phyloP scores from a whole-genome alignment of 2,888 invertebrate genomes.

The Tipula lateralis region DNA sequence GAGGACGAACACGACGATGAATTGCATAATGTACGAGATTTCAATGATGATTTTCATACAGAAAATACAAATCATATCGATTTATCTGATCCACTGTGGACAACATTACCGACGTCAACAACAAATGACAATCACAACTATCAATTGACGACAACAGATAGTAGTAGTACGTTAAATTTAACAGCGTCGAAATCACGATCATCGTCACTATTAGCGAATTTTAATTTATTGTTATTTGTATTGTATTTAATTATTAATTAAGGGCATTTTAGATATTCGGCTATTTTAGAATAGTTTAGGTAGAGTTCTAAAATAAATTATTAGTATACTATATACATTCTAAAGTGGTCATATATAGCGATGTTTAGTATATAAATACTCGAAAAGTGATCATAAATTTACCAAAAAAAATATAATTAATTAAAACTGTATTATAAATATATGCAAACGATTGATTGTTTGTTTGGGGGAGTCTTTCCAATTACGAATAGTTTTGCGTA shows the following conservation, averaged over 20 bases:
- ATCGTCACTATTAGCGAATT: not conserved
- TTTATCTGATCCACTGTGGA: not conserved
- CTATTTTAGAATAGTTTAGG: slow-evolving; percentile 20
- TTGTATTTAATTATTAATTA: not conserved
- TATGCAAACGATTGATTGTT: not conserved
- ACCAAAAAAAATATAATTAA: not conserved
- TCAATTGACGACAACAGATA: not conserved
- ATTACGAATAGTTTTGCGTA: not conserved
- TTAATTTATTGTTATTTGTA: not conserved
- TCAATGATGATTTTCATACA: slow-evolving; percentile 4
- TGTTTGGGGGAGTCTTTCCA: not conserved
- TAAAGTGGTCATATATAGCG: not conserved
- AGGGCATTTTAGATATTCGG: not conserved
- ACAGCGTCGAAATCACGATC: not conserved
- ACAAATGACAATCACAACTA: not conserved
- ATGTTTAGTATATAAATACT: not conserved
- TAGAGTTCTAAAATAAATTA: not conserved
- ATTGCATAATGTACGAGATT: not conserved
- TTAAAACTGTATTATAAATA: not conserved
- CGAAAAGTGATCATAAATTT: not conserved
- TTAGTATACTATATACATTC: not conserved
- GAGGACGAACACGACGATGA: not conserved
- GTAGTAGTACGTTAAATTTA: not conserved
- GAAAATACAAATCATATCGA: slow-evolving; percentile 11
- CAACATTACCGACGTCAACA: not conserved